Conservation (phyloP, 1,140 invertebrate genomes). For the Acromyrmex charruanus region DNA sequence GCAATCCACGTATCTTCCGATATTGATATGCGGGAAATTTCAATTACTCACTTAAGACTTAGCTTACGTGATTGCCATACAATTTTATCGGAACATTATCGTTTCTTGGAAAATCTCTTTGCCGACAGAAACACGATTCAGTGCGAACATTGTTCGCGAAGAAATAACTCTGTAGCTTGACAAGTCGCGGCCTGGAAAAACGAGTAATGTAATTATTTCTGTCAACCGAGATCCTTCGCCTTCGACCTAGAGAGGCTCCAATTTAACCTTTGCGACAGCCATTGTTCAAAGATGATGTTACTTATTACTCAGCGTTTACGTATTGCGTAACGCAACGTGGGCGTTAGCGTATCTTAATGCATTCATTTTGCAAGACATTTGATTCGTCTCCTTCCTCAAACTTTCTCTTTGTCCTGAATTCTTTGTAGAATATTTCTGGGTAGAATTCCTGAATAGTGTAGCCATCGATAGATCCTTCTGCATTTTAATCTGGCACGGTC, state of each 20-base stretch:
- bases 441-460: neutral
- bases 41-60: neutral
- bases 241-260: neutral
- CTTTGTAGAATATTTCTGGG: slow-evolving; percentile 5
- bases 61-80: neutral
- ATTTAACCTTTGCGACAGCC: slow-evolving; percentile 13
- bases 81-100: slow-evolving; percentile 20
- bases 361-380: neutral
- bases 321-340: neutral
- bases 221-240: neutral
- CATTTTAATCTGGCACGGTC: slow-evolving; percentile 41
- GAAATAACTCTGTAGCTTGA: neutral
- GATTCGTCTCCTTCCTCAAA: neutral
- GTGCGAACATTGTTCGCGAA: neutral
- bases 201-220: neutral
- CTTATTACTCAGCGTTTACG: slow-evolving; percentile 4
- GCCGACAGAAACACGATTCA: neutral
- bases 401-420: neutral
- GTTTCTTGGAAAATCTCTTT: slow-evolving; percentile 1
- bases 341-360: neutral
- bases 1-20: neutral
- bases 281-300: slow-evolving; percentile 18
- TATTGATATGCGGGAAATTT: neutral
- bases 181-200: neutral
- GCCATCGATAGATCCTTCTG: slow-evolving; percentile 32